phyloP scores from a whole-genome alignment of 2,888 invertebrate genomes.

The Aleiodes testaceus region DNA sequence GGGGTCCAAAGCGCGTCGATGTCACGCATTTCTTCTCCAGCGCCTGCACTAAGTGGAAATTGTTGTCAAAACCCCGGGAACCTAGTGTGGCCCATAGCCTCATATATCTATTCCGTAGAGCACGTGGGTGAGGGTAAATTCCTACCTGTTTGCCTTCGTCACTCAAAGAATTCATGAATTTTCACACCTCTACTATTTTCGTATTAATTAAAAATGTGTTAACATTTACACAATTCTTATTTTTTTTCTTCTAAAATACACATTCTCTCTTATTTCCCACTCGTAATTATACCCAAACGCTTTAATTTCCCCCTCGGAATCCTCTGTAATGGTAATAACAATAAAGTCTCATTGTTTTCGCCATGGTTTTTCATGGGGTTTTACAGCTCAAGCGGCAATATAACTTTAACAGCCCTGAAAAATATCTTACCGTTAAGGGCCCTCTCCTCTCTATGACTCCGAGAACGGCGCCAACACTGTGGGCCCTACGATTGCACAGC shows the following conservation, averaged over 20 bases:
- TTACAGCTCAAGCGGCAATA: constrained; percentile 65
- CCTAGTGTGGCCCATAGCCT: constrained; percentile 59
- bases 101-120: constrained; percentile 65
- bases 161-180: constrained; percentile 20
- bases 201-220: constrained; percentile 31
- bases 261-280: constrained; percentile 8
- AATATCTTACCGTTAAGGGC: constrained; percentile 24
- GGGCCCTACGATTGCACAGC: constrained; percentile 33
- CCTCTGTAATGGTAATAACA: constrained; percentile 47
- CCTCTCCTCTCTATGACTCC: not conserved
- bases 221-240: not conserved
- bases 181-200: constrained; percentile 19
- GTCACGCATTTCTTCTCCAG: constrained; percentile 54
- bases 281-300: not conserved
- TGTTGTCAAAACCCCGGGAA: constrained; percentile 70
- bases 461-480: constrained; percentile 38
- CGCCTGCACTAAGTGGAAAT: constrained; percentile 71
- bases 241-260: constrained; percentile 26
- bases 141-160: constrained; percentile 22
- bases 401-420: constrained; percentile 66
- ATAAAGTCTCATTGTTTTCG: constrained; percentile 70
- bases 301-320: not conserved
- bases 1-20: constrained; percentile 39
- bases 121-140: constrained; percentile 62
- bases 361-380: constrained; percentile 61